Evolutionary conservation across 2,797 vertebrate genomes (phyloP).

Genomic region (Hippopotamyrus pictus): DNA sequence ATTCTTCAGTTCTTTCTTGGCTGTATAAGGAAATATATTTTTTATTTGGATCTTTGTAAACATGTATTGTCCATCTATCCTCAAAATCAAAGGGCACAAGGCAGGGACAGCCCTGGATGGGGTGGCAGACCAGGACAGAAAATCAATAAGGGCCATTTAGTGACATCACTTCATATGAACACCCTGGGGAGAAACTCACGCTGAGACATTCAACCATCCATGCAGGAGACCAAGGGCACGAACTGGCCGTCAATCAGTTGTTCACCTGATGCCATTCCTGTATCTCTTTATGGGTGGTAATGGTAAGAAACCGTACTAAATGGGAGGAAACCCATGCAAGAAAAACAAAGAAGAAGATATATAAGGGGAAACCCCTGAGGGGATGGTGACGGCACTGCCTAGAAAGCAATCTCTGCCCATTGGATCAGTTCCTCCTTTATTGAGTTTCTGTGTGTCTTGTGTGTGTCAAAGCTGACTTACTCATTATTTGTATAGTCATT

Average conservation of each 20-base stretch:
- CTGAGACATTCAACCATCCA: neutral
- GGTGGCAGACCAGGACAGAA: neutral
- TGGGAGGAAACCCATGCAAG: neutral
- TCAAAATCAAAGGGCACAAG: neutral
- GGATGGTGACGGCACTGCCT: neutral
- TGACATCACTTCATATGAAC: neutral
- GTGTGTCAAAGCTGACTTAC: neutral
- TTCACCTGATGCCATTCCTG: neutral
- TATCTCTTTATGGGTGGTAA: neutral
- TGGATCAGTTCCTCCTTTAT: neutral
- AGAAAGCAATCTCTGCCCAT: neutral
- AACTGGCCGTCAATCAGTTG: neutral
- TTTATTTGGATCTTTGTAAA: neutral
- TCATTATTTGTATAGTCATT: neutral
- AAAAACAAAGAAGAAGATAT: neutral
- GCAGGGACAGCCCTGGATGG: neutral
- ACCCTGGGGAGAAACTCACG: neutral
- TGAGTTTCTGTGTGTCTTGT: neutral
- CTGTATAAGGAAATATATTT: neutral
- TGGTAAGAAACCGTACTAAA: neutral
- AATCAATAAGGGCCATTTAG: neutral
- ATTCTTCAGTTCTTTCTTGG: neutral
- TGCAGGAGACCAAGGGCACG: neutral
- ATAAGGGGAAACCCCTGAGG: neutral
- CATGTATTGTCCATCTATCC: neutral